Conservation (phyloP, 1,140 invertebrate genomes). For the Kradibia gibbosae region DNA sequence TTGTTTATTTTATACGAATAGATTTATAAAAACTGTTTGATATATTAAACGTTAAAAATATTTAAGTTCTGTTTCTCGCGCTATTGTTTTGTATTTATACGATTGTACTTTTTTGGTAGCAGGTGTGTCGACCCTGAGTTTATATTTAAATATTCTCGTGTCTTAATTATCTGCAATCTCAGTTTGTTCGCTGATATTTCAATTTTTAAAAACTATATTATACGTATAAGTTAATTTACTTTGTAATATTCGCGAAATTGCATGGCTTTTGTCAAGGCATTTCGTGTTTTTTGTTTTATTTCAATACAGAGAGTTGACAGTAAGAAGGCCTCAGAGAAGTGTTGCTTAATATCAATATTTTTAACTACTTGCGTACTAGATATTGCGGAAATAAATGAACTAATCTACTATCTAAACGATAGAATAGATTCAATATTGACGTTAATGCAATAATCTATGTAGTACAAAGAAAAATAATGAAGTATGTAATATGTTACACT, state of each 20-base stretch:
- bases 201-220: constrained; percentile 45
- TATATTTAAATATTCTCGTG: constrained; percentile 1
- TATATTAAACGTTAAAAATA: constrained; percentile 61
- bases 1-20: neutral
- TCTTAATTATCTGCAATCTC: neutral
- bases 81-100: constrained; percentile 70
- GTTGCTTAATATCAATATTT: neutral
- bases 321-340: constrained; percentile 41
- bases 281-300: constrained; percentile 32
- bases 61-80: constrained; percentile 62
- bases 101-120: constrained; percentile 73
- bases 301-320: constrained; percentile 21
- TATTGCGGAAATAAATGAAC: neutral
- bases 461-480: neutral
- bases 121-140: constrained; percentile 71
- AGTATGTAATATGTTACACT: constrained; percentile 19
- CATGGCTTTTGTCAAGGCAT: constrained; percentile 46
- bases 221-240: constrained; percentile 8
- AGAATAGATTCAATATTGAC: neutral
- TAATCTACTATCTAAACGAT: neutral
- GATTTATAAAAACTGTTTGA: constrained; percentile 43
- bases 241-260: constrained; percentile 33
- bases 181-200: constrained; percentile 53
- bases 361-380: constrained; percentile 25
- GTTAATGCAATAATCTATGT: neutral